Percentiles rank a stretch among this genome's conserved stretches.
Evolutionary conservation across 1,140 invertebrate species (phyloP).

Genomic region (Palaemon carinicauda): DNA sequence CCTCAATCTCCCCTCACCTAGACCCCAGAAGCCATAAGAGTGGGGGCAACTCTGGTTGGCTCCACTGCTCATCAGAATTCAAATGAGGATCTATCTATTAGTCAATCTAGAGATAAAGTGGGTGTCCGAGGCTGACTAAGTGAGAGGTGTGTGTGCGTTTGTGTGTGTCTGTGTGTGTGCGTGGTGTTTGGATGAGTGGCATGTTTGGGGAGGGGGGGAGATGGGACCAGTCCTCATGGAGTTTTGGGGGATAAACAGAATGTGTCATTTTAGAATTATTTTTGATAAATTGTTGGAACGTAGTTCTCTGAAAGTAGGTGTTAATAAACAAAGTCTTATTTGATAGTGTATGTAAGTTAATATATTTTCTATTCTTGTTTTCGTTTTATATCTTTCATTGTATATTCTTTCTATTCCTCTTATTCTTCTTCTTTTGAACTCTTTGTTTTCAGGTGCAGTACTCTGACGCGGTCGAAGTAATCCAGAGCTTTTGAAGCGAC

Average conservation of each 20-base stretch:
- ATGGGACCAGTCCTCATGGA: background rate
- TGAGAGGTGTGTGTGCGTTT: no score
- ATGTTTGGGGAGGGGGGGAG: no score
- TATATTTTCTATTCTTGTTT: background rate
- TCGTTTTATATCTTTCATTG: background rate
- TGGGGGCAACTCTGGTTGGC: constrained; percentile 12
- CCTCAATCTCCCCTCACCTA: no score
- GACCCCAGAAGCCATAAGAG: background rate
- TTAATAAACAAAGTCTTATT: no score
- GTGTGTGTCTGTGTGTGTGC: background rate
- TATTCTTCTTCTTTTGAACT: background rate
- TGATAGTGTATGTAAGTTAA: no score
- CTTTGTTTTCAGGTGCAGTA: background rate
- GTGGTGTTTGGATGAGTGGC: no score
- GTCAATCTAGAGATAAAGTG: constrained; percentile 53
- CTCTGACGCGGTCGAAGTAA: no score
- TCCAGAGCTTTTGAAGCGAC: background rate
- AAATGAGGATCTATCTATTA: constrained; percentile 54
- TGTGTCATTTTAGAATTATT: no score
- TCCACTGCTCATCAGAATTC: constrained; percentile 47
- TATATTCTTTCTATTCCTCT: background rate
- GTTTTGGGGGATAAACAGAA: background rate
- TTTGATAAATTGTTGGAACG: no score
- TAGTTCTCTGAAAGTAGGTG: no score
- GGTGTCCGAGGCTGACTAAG: constrained; percentile 38